Conservation (phyloP, 2,888 invertebrate genomes). For the Tenthredo amoena region DNA sequence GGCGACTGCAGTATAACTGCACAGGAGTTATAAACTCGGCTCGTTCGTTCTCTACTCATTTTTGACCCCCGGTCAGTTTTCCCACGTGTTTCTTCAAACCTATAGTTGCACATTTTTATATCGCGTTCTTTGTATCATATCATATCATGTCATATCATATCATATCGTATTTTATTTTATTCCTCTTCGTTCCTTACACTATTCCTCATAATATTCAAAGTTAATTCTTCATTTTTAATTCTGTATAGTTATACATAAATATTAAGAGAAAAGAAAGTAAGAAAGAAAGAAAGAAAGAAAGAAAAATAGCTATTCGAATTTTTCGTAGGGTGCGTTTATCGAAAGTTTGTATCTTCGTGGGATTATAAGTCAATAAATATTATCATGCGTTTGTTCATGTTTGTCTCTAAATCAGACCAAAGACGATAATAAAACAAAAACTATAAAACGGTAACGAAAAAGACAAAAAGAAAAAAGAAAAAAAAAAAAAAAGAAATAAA, state of each 20-base stretch:
- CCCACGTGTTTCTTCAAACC: background rate
- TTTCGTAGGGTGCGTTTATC: background rate
- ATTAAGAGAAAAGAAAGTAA: background rate
- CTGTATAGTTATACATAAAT: background rate
- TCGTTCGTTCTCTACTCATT: background rate
- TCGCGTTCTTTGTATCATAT: background rate
- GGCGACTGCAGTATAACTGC: background rate
- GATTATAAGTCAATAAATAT: constrained; percentile 3
- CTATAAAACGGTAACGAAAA: background rate
- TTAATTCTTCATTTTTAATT: background rate
- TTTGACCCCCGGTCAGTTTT: background rate
- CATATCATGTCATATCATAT: background rate
- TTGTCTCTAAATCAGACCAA: background rate
- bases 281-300: background rate
- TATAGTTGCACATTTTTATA: constrained; percentile 1
- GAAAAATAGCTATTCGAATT: background rate
- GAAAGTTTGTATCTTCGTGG: background rate
- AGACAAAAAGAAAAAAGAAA: background rate
- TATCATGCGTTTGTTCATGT: background rate
- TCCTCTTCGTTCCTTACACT: background rate
- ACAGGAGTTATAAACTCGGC: background rate
- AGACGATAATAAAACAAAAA: background rate
- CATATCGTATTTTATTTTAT: background rate
- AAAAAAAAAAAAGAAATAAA: background rate
- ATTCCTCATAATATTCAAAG: background rate